phyloP scores from a whole-genome alignment of 2,113 vertebrate species.

The Phrynosoma blainvillii region DNA sequence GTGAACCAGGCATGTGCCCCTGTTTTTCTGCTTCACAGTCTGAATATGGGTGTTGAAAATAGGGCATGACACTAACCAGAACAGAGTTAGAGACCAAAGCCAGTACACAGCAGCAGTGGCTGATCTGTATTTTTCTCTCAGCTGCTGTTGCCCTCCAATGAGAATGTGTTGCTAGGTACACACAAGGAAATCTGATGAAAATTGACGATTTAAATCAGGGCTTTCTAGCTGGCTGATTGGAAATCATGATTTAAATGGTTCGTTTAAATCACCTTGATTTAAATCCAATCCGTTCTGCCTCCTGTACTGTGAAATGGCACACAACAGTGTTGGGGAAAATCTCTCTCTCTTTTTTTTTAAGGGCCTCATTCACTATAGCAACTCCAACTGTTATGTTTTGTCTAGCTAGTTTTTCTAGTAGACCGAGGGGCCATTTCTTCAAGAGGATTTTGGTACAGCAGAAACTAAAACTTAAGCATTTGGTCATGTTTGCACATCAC shows the following conservation, averaged over 20 bases:
- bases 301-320: neutral
- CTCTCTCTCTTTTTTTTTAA: neutral
- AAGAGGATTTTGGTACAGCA: neutral
- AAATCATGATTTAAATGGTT: conserved; percentile 15
- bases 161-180: neutral
- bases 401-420: neutral
- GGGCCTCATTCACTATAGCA: neutral
- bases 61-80: no score
- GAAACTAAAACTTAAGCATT: neutral
- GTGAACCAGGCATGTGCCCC: no score
- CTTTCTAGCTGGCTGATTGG: neutral
- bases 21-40: no score
- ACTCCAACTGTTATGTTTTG: neutral
- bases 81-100: neutral
- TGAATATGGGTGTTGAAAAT: no score
- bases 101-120: neutral
- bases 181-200: conserved; percentile 1
- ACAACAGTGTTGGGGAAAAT: neutral
- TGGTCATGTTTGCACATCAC: neutral
- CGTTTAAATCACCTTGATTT: conserved; percentile 19
- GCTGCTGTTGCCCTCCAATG: neutral
- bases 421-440: neutral
- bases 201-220: conserved; percentile 15
- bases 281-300: conserved; percentile 21
- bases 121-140: neutral